Evolutionary conservation across 2,113 vertebrate genomes (phyloP).

Genomic region (Indri indri): DNA sequence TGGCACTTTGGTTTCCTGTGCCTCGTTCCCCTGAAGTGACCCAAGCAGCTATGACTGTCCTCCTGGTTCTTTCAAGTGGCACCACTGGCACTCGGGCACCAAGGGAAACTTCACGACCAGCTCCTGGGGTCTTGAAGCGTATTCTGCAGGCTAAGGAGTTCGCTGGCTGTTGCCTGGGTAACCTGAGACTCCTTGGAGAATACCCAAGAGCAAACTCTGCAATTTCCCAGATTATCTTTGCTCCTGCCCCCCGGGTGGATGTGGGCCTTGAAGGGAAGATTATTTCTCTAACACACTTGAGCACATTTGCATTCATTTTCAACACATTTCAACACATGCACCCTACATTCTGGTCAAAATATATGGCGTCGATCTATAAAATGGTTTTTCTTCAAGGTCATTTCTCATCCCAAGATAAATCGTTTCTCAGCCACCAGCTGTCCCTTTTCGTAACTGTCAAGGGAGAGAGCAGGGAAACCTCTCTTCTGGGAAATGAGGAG

Average conservation of each 20-base stretch:
- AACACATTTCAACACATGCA: not conserved
- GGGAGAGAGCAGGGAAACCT: constrained; percentile 14
- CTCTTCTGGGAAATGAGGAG: constrained; percentile 7
- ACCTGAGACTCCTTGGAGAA: not conserved
- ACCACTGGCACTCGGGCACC: not conserved
- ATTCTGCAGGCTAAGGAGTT: not conserved
- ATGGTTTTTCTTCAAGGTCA: not conserved
- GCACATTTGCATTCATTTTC: not conserved
- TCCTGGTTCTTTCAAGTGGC: not conserved
- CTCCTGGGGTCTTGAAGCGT: not conserved
- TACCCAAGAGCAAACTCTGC: not conserved
- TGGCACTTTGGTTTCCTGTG: not conserved
- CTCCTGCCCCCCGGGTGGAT: accelerated
- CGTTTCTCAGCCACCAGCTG: constrained; percentile 43
- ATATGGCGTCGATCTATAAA: not conserved
- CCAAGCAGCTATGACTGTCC: not conserved
- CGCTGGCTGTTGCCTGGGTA: constrained; percentile 6
- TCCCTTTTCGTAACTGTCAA: constrained; percentile 45
- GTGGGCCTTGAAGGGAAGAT: not conserved
- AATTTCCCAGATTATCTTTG: not conserved
- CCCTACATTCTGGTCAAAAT: not conserved
- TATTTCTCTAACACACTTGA: not conserved
- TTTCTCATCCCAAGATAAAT: constrained; percentile 19
- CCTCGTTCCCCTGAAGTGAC: not conserved
- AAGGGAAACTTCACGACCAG: not conserved